Percentiles rank a stretch among this genome's conserved stretches.
These are phyloP conservation scores for Monopterus albus DNA, from an alignment of 2,113 vertebrate species.

Conservation along the genomic window DNA sequence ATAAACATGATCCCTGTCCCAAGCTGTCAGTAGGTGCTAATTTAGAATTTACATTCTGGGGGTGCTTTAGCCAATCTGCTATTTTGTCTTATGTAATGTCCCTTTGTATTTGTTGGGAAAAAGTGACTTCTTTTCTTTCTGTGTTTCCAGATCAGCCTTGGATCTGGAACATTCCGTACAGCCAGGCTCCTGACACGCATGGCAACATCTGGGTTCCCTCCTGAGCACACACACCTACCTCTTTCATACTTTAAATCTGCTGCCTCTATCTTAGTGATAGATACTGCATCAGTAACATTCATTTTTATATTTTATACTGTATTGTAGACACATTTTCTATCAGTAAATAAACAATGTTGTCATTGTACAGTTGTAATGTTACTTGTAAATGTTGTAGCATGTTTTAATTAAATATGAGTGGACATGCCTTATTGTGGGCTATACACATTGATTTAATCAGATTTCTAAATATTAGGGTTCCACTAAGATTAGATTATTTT, in stretches of 20 bases:
- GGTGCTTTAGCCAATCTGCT: too few species aligned
- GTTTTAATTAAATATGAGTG: background rate
- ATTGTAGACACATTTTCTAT: slow-evolving; percentile 37
- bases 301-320: slow-evolving; percentile 50
- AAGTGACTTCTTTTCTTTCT: too few species aligned
- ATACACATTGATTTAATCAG: background rate
- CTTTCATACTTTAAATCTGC: background rate
- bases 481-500: background rate
- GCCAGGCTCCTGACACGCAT: slow-evolving; percentile 90
- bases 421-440: background rate
- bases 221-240: slow-evolving; percentile 66
- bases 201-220: slow-evolving; percentile 97
- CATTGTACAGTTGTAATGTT: background rate
- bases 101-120: too few species aligned
- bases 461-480: background rate
- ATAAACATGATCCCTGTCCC: too few species aligned
- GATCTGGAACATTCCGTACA: slow-evolving; percentile 98
- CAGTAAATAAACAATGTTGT: slow-evolving; percentile 27
- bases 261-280: slow-evolving; percentile 30
- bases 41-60: too few species aligned
- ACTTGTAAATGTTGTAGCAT: background rate
- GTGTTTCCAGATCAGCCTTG: slow-evolving; percentile 89
- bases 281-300: slow-evolving; percentile 26
- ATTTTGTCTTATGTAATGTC: background rate
- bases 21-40: too few species aligned